Conservation (phyloP, 2,888 invertebrate species). For the Eilema griseolum region DNA sequence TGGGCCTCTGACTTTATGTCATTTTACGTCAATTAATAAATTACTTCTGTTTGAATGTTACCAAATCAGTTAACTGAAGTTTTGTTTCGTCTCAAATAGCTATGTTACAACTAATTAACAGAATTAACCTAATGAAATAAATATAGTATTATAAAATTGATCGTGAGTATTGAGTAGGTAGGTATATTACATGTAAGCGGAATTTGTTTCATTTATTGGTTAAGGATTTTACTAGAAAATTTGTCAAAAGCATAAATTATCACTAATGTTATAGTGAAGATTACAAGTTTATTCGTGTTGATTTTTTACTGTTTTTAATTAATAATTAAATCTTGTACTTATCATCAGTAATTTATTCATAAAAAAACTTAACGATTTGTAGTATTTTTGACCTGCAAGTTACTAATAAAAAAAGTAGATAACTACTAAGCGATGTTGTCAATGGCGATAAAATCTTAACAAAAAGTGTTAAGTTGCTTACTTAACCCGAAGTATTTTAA, state of each 20-base stretch:
- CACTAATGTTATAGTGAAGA: background rate
- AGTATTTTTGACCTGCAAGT: background rate
- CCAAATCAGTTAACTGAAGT: background rate
- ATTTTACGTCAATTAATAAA: background rate
- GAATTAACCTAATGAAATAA: background rate
- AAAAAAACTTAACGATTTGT: background rate
- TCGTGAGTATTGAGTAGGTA: background rate
- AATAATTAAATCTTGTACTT: no score
- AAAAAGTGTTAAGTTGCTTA: slow-evolving; percentile 15
- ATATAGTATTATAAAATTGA: background rate
- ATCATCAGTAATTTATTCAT: background rate
- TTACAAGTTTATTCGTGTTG: background rate
- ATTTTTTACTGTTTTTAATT: no score
- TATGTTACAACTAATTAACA: background rate
- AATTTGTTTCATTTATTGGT: background rate
- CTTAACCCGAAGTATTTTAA: slow-evolving; percentile 35
- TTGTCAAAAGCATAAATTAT: background rate
- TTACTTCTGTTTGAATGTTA: background rate
- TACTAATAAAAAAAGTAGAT: background rate
- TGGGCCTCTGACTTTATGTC: background rate
- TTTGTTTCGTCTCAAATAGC: background rate
- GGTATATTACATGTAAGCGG: background rate
- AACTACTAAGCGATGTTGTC: background rate
- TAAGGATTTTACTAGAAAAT: background rate
- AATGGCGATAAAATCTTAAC: background rate